Evolutionary conservation across 2,113 vertebrate species (phyloP).

Genomic region (Polyodon spathula): DNA sequence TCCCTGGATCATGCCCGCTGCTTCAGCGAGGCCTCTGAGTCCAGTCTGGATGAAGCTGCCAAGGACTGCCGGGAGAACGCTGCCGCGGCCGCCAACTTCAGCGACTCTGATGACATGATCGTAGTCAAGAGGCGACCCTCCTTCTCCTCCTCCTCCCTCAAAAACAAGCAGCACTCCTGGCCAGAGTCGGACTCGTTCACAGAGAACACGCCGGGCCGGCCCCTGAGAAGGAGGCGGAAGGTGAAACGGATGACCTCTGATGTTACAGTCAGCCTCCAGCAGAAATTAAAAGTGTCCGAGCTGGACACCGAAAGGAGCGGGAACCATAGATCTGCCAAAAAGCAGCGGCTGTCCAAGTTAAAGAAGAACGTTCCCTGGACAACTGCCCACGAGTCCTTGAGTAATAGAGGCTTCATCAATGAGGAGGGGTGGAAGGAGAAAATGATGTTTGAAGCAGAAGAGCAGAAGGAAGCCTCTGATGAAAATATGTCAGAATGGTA

Average conservation of each 20-base stretch:
- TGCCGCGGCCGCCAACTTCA: constrained; percentile 59
- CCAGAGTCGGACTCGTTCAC: constrained; percentile 87
- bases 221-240: constrained; percentile 72
- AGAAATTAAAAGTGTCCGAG: constrained; percentile 73
- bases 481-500: constrained; percentile 95
- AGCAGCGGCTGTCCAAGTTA: constrained; percentile 67
- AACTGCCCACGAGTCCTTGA: constrained; percentile 51
- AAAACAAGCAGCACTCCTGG: constrained; percentile 73
- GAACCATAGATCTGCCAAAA: constrained; percentile 68
- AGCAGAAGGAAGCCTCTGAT: constrained; percentile 76
- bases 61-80: constrained; percentile 65
- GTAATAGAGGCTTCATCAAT: constrained; percentile 63
- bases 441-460: constrained; percentile 68
- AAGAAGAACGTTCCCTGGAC: constrained; percentile 72
- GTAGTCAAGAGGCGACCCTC: constrained; percentile 63
- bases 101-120: constrained; percentile 77
- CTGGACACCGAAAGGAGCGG: constrained; percentile 60
- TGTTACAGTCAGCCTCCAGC: constrained; percentile 72
- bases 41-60: constrained; percentile 74
- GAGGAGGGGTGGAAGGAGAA: constrained; percentile 73
- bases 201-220: constrained; percentile 69
- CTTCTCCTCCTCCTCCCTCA: constrained; percentile 55
- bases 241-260: constrained; percentile 80
- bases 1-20: constrained; percentile 63
- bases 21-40: constrained; percentile 81